Evolutionary conservation across 2,888 invertebrate genomes (phyloP), one percentile per base, ranked within the genome.

Genomic region (Chelonus formosanus): DNA sequence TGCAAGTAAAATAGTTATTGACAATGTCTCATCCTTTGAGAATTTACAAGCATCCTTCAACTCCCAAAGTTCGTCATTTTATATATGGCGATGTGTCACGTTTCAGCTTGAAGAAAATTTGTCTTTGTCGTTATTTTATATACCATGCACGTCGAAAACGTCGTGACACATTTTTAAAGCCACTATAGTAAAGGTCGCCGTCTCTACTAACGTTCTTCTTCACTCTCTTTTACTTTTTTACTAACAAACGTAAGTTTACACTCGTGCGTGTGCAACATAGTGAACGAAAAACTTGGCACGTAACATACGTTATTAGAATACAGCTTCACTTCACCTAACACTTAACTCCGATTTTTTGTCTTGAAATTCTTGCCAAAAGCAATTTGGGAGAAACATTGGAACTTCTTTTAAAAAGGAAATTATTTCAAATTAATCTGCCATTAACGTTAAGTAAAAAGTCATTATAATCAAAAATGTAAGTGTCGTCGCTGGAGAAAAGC

Each of bases 81-180:
- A 45, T 31, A 45, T 55, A 35, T 62, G 61, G 31, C 5, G 63
- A 60, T 63, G 60, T 67, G 69, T 62, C 56, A 66, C 67, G 62
- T 66, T 54, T 56, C 44, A 54, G 34, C 63, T 44, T 8, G 52
- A 55, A 57, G 48, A 8, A 56, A 62, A 62, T 59, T 50, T 58
- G 58, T 68, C 68, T 53, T 56, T 47, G 48, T 65, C 65, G 54
- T 57, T 62, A 63, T 57, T 69, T 71, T 50, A 61, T 63, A 70
- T 63, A 47, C 70, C 45, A 52, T 10, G 65, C 72, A 75, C 75
- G 75, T 75, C 74, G 59, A 65, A 69, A 71, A 69, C 69, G 71
- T 65, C 71, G 73, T 70, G 73, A 72, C 74, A 74, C 72, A 73
- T 74, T 76, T 75, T 73, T 70, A 69, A 70, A 70, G 63, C 66